phyloP scores from a whole-genome alignment of 1,140 invertebrate species.

The Diabrotica virgifera region DNA sequence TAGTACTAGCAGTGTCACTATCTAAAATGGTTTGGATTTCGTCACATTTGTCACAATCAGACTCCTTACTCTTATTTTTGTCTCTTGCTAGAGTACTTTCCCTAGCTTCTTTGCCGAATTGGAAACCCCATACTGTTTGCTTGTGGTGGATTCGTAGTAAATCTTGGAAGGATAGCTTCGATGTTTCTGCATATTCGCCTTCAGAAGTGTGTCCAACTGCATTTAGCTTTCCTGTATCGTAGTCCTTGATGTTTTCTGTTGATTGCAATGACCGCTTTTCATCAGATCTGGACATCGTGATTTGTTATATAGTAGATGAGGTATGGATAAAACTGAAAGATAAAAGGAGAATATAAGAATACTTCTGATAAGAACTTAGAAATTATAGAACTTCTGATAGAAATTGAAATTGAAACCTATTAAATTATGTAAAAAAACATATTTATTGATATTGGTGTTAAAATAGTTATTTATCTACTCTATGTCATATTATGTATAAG shows the following conservation, averaged over 20 bases:
- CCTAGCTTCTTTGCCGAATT: constrained; percentile 37
- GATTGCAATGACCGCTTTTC: constrained; percentile 13
- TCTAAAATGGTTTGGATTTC: constrained; percentile 14
- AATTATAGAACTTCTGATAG: background rate
- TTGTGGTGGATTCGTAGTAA: constrained; percentile 37
- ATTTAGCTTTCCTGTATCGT: constrained; percentile 12
- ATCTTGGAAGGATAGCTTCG: constrained; percentile 34
- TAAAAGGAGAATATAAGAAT: background rate
- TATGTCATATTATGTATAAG: no score
- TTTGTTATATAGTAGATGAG: constrained; percentile 3
- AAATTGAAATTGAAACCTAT: background rate
- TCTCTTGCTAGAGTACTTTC: constrained; percentile 30
- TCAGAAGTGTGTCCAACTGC: constrained; percentile 13
- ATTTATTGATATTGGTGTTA: no score
- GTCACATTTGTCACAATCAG: constrained; percentile 20
- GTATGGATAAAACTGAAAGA: background rate
- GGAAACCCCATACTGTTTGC: constrained; percentile 39
- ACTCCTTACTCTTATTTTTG: constrained; percentile 20
- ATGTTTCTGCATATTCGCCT: constrained; percentile 32
- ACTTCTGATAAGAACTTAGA: background rate
- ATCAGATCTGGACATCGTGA: constrained; percentile 4
- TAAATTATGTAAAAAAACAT: background rate
- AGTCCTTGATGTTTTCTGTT: constrained; percentile 15
- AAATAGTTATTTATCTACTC: no score
- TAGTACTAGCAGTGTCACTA: constrained; percentile 10